Evolutionary conservation across 2,113 vertebrate genomes (phyloP), one percentile per base, ranked within the genome.

Genomic region (Catharus minimus): DNA sequence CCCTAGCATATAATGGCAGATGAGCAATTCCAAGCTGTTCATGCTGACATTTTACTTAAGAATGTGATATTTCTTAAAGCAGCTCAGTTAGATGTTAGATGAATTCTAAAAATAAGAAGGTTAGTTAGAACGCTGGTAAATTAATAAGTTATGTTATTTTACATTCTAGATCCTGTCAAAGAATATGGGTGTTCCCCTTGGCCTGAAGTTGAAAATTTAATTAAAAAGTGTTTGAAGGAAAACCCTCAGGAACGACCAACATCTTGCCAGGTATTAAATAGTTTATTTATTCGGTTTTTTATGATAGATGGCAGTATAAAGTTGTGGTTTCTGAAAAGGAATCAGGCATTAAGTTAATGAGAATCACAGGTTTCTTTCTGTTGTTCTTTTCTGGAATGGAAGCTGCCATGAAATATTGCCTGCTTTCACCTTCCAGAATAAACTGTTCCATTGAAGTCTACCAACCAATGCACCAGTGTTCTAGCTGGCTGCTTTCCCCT

Each of bases 221-320:
- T 99, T 98, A 98, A 96, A 92, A 98, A 98, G 18, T 99, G 99
- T 95, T 94, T 99, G 96, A 98, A 97, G 93, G 98, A 98, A 95
- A 98, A 98, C 69, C 99, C 99, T 68, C 98, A 99, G 94, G 98
- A 98, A 60, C 98, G 99, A 80, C 99, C 99, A 84, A 99, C 98
- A 12, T 99, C 99, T 95, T 97, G 97, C 33, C 98, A 99, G 98
- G 99, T 98, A 97, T 52, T 58, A 33, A n/a, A 58, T 55, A 17
- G 15, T 74, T 22, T 74, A 39, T 57, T 91, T 89, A 36, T 84
- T 67, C 52, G 28, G 49, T 21, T 74, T 81, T 84, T 86, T 49
- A 44, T 55, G 13, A 36, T 32, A 64, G 32, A 28, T 33, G 20
- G 58, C 53, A 64, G 22, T 18, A 23, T 8, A 8, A 83, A 75